Percentiles rank a stretch among this genome's conserved stretches.
Evolutionary conservation across 2,113 vertebrate species (phyloP).

Genomic region (Platichthys flesus): DNA sequence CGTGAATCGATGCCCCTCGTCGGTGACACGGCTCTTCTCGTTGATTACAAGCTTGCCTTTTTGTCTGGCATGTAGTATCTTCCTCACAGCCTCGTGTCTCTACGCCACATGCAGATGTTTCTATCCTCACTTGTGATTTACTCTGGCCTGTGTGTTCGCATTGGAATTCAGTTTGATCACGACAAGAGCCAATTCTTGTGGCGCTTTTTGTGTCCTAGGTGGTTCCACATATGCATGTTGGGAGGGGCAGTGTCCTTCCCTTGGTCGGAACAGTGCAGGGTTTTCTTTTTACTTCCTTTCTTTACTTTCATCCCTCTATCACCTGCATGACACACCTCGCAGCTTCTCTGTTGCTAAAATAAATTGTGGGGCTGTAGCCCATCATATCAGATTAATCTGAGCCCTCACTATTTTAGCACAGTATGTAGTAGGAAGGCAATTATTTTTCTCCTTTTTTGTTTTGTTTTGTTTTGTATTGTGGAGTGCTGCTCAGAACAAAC

Average conservation of each 20-base stretch:
- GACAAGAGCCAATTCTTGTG: not conserved
- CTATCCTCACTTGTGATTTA: not conserved
- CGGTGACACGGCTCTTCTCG: slow-evolving; percentile 1
- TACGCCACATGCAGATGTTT: slow-evolving; percentile 11
- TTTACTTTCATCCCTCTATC: slow-evolving; percentile 2
- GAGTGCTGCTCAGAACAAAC: slow-evolving; percentile 35
- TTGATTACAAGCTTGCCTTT: slow-evolving; percentile 13
- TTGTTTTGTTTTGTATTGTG: not conserved
- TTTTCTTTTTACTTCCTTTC: not conserved
- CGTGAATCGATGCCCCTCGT: not conserved
- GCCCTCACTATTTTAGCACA: not conserved
- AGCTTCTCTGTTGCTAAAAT: slow-evolving; percentile 4
- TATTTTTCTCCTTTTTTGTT: slow-evolving; percentile 13
- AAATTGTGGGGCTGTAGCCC: slow-evolving; percentile 1
- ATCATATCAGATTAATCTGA: not conserved
- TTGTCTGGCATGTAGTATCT: slow-evolving; percentile 31
- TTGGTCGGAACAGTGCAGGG: slow-evolving; percentile 2
- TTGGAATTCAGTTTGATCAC: not conserved
- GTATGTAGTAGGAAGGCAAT: not conserved
- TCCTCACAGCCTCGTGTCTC: slow-evolving; percentile 11
- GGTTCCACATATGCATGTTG: not conserved
- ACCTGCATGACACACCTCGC: slow-evolving; percentile 19
- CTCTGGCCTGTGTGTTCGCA: not conserved
- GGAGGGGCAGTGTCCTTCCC: not conserved
- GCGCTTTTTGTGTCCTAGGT: not conserved